A percentile compares a stretch with the other conserved stretches of the same genome.
phyloP scores from a whole-genome alignment of 1,140 invertebrate genomes.

The Palaemon carinicauda region DNA sequence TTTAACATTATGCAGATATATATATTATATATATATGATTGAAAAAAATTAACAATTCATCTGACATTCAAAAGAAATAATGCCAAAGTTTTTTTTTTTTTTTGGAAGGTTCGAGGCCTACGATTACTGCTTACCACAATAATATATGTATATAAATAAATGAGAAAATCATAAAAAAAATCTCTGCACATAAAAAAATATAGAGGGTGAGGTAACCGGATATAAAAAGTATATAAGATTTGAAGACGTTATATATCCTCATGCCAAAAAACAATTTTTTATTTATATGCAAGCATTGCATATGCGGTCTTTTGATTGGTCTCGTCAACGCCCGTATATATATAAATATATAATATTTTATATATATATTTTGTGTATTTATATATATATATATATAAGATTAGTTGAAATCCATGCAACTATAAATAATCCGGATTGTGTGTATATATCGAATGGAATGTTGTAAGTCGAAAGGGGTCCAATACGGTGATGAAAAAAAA shows the following conservation, averaged over 20 bases:
- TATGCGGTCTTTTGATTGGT: background rate
- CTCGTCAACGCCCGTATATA: background rate
- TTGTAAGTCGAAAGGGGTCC: background rate
- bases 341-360: slow-evolving; percentile 4
- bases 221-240: no score
- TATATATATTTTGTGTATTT: background rate
- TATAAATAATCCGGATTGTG: slow-evolving; percentile 1
- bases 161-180: background rate
- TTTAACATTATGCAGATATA: no score
- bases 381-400: slow-evolving; percentile 9
- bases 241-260: background rate
- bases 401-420: slow-evolving; percentile 12
- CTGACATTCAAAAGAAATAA: no score
- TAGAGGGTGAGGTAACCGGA: background rate
- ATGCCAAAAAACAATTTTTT: background rate
- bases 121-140: background rate
- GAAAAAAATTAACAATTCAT: no score
- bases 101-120: background rate
- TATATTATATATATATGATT: no score
- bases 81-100: no score
- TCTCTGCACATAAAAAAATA: background rate
- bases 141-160: no score
- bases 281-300: background rate
- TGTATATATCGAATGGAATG: slow-evolving; percentile 8
- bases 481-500: background rate